Percentiles rank a stretch among this genome's conserved stretches.
Conservation (phyloP, 2,797 vertebrate genomes). For the Coendou prehensilis region DNA sequence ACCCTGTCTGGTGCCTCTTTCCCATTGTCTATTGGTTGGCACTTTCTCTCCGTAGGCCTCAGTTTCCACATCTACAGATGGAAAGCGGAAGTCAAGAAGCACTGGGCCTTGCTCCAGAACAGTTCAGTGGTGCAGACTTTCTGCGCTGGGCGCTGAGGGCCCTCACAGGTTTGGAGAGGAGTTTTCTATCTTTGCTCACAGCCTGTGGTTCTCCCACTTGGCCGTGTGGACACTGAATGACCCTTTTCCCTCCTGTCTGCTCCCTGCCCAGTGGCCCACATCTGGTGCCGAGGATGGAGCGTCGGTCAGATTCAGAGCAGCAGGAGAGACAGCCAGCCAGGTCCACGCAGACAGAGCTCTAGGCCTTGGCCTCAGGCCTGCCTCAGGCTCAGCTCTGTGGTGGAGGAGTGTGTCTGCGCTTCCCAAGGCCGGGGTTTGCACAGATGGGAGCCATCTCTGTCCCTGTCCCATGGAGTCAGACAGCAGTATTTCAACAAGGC, state of each 20-base stretch:
- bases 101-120: background rate
- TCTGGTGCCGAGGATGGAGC: background rate
- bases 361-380: background rate
- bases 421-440: background rate
- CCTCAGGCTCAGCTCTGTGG: background rate
- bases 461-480: background rate
- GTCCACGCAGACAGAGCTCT: background rate
- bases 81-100: background rate
- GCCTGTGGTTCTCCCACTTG: background rate
- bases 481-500: background rate
- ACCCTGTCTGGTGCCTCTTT: background rate
- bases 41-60: background rate
- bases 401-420: background rate
- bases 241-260: background rate
- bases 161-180: background rate
- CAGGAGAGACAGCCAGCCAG: background rate
- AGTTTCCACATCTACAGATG: background rate
- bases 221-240: background rate
- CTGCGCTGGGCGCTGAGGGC: background rate
- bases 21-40: background rate
- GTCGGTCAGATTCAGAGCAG: fast-evolving
- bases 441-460: background rate
- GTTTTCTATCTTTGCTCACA: too few species aligned
- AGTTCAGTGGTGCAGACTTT: background rate
- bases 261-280: background rate